phyloP scores from a whole-genome alignment of 2,888 invertebrate genomes.

The Oxycera nigricornis region DNA sequence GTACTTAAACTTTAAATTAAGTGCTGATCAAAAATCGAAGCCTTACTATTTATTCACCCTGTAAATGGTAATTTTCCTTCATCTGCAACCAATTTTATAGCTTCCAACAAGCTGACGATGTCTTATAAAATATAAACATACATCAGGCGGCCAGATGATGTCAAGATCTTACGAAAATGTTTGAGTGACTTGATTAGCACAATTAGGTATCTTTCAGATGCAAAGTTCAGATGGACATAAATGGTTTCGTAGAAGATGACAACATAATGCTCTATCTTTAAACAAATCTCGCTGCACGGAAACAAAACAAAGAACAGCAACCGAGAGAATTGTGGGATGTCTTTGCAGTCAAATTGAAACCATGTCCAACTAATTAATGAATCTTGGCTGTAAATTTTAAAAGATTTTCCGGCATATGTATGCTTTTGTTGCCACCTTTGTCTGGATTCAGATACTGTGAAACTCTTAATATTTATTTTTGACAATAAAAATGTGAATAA shows the following conservation, averaged over 20 bases:
- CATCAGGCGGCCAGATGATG: background rate
- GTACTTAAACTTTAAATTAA: too few species aligned
- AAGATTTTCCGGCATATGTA: background rate
- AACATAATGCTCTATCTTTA: conserved; percentile 24
- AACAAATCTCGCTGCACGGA: background rate
- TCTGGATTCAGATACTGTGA: background rate
- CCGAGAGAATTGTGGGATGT: background rate
- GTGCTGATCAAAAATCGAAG: too few species aligned
- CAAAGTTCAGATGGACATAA: conserved; percentile 6
- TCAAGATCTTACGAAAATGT: conserved; percentile 32
- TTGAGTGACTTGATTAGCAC: conserved; percentile 39
- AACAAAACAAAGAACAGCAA: conserved; percentile 9
- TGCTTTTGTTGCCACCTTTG: background rate
- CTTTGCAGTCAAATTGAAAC: background rate
- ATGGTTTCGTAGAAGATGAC: conserved; percentile 33
- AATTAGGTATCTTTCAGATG: conserved; percentile 29
- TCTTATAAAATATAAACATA: background rate
- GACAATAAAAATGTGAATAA: too few species aligned
- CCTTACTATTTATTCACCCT: conserved; percentile 13
- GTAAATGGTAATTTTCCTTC: background rate
- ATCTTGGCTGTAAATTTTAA: background rate
- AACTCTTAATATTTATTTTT: too few species aligned
- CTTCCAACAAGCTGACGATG: background rate
- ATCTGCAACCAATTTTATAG: background rate
- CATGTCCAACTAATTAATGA: conserved; percentile 21